Evolutionary conservation across 2,888 invertebrate species (phyloP).

Genomic region (Lithophane socia): DNA sequence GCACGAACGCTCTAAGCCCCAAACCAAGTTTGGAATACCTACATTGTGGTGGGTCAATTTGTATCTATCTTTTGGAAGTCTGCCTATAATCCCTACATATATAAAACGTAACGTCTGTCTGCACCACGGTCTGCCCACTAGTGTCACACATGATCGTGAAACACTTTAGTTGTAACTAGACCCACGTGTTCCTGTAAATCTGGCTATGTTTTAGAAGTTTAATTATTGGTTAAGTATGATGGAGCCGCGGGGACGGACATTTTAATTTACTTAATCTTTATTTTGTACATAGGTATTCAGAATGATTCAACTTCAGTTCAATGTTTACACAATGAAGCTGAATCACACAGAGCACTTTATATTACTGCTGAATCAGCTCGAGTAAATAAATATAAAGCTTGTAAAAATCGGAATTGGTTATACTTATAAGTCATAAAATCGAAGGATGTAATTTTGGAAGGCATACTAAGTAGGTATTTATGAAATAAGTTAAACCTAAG

Average conservation of each 20-base stretch:
- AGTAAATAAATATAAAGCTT: too few species aligned
- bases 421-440: not conserved
- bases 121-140: slow-evolving; percentile 9
- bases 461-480: not conserved
- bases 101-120: slow-evolving; percentile 7
- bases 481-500: not conserved
- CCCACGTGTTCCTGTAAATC: not conserved
- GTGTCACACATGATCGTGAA: slow-evolving; percentile 9
- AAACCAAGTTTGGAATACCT: not conserved
- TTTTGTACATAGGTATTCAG: not conserved
- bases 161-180: not conserved
- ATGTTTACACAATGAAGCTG: not conserved
- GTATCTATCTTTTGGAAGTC: slow-evolving; percentile 12
- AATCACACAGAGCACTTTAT: not conserved
- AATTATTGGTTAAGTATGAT: not conserved
- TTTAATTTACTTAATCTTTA: not conserved
- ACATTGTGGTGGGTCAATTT: not conserved
- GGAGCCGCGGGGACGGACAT: too few species aligned
- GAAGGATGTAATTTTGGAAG: not conserved
- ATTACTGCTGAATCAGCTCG: not conserved
- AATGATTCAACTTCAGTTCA: not conserved
- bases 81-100: slow-evolving; percentile 23
- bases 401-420: not conserved
- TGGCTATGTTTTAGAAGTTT: not conserved
- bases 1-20: not conserved